Evolutionary conservation across 2,888 invertebrate genomes (phyloP).

Genomic region (Tolmerus cingulatus): DNA sequence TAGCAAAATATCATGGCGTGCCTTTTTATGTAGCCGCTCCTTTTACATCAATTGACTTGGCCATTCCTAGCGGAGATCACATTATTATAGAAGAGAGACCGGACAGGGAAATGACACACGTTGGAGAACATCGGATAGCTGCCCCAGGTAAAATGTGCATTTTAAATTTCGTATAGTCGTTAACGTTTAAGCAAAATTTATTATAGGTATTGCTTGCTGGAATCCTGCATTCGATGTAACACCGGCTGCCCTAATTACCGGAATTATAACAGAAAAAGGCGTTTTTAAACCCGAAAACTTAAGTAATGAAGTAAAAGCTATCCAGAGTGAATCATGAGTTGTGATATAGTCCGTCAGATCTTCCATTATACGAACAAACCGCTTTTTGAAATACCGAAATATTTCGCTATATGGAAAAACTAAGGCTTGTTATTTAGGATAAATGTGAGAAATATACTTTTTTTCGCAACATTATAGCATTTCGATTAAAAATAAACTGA

Average conservation of each 20-base stretch:
- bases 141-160: conserved; percentile 73
- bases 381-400: background rate
- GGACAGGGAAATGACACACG: conserved; percentile 87
- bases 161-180: background rate
- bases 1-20: conserved; percentile 88
- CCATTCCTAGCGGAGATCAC: conserved; percentile 78
- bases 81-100: conserved; percentile 96
- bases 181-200: background rate
- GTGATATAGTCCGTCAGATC: background rate
- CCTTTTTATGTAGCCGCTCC: conserved; percentile 98
- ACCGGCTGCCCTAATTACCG: conserved; percentile 89
- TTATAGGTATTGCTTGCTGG: conserved; percentile 87
- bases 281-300: conserved; percentile 73
- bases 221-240: conserved; percentile 99
- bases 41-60: conserved; percentile 86
- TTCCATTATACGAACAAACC: background rate
- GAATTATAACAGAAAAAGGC: conserved; percentile 93
- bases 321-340: background rate
- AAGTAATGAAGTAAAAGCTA: conserved; percentile 56
- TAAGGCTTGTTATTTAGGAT: background rate
- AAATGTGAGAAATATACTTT: background rate
- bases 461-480: background rate
- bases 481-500: background rate
- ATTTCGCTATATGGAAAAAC: background rate
- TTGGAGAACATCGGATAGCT: conserved; percentile 86